Conservation (phyloP, 1,140 invertebrate genomes). For the Pygmarrhopalites habei region DNA sequence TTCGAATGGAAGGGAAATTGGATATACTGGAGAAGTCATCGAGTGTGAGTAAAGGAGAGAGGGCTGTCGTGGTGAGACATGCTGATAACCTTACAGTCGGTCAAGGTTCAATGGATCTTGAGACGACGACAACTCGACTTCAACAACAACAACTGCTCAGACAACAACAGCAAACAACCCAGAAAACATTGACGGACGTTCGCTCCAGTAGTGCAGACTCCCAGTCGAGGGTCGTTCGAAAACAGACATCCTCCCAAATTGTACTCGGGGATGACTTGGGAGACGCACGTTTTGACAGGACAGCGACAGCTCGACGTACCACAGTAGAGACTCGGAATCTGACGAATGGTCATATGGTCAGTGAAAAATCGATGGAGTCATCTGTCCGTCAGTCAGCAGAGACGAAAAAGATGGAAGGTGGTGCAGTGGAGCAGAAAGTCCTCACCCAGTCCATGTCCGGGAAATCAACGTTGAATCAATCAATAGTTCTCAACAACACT, state of each 20-base stretch:
- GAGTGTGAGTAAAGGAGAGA: constrained; percentile 41
- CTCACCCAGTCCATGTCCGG: constrained; percentile 35
- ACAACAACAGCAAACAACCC: neutral
- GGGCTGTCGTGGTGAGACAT: constrained; percentile 45
- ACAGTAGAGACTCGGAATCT: constrained; percentile 33
- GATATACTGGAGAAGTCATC: constrained; percentile 30
- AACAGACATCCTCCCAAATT: constrained; percentile 26
- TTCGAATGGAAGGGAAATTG: constrained; percentile 49
- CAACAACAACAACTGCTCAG: neutral
- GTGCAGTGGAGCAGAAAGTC: constrained; percentile 35
- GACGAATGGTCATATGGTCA: constrained; percentile 29
- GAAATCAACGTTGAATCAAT: constrained; percentile 33
- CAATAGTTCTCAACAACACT: constrained; percentile 33
- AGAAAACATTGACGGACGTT: neutral
- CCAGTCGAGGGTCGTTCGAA: neutral
- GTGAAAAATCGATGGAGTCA: constrained; percentile 34
- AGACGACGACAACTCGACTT: constrained; percentile 24
- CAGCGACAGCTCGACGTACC: constrained; percentile 22
- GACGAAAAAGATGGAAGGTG: constrained; percentile 21
- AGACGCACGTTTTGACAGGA: constrained; percentile 36
- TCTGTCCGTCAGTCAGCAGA: constrained; percentile 27
- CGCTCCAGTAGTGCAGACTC: neutral
- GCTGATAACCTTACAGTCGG: constrained; percentile 50
- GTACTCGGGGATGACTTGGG: constrained; percentile 35
- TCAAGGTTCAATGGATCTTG: constrained; percentile 31